phyloP scores from a whole-genome alignment of 2,888 invertebrate species.

The Cantharis flavilabris region DNA sequence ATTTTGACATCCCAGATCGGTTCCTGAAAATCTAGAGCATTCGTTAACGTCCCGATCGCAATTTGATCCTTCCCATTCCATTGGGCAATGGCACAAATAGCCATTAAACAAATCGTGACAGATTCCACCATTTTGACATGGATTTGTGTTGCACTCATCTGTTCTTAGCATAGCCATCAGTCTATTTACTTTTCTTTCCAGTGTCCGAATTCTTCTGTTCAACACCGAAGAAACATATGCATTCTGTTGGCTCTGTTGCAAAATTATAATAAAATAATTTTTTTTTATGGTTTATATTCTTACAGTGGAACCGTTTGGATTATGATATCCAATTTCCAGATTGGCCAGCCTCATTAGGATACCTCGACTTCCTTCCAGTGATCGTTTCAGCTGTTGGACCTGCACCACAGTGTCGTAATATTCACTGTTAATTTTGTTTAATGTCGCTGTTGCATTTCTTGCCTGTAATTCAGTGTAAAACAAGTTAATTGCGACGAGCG shows the following conservation, averaged over 20 bases:
- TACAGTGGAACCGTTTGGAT: not conserved
- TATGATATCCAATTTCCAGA: slow-evolving; percentile 31
- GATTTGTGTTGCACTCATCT: slow-evolving; percentile 73
- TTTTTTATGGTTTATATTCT: not conserved
- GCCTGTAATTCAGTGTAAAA: slow-evolving; percentile 45
- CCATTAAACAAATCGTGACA: slow-evolving; percentile 74
- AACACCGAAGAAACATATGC: slow-evolving; percentile 1
- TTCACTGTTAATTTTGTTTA: slow-evolving; percentile 45
- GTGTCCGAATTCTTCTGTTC: slow-evolving; percentile 51
- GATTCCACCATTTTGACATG: slow-evolving; percentile 83
- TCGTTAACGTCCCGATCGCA: slow-evolving; percentile 88
- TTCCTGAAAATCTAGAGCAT: slow-evolving; percentile 77
- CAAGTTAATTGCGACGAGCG: too few relatives aligned
- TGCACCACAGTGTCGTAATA: slow-evolving; percentile 40
- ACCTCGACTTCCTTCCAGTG: slow-evolving; percentile 33
- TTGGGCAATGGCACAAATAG: slow-evolving; percentile 75
- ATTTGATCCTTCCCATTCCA: slow-evolving; percentile 70
- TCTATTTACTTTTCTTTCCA: slow-evolving; percentile 53
- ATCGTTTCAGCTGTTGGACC: slow-evolving; percentile 39
- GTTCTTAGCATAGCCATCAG: slow-evolving; percentile 56
- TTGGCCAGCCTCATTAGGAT: slow-evolving; percentile 32
- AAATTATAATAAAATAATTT: not conserved
- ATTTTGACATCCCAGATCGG: slow-evolving; percentile 91
- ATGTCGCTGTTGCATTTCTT: slow-evolving; percentile 51
- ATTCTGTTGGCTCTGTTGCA: not conserved